Evolutionary conservation across 2,113 vertebrate species (phyloP).

Genomic region (Turnix velox): DNA sequence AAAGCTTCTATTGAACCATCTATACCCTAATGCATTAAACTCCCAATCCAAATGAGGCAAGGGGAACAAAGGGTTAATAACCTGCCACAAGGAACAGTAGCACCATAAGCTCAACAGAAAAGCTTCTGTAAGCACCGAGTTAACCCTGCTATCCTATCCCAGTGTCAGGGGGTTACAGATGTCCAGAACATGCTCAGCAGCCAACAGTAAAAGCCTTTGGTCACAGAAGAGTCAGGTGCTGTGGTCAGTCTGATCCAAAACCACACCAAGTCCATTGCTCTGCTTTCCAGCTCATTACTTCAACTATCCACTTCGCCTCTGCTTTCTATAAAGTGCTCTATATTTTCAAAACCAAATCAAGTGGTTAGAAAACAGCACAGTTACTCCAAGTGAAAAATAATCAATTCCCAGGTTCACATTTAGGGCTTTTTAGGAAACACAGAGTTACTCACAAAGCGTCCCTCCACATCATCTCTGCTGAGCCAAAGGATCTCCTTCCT

Average conservation of each 20-base stretch:
- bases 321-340: background rate
- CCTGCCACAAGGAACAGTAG: background rate
- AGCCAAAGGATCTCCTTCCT: conserved; percentile 18
- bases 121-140: background rate
- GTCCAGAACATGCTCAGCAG: background rate
- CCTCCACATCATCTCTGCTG: conserved; percentile 69
- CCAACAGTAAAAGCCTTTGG: background rate
- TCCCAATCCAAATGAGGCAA: background rate
- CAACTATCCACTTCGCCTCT: background rate
- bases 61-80: background rate
- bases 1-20: background rate
- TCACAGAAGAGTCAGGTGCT: background rate
- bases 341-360: background rate
- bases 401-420: background rate
- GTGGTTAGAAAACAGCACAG: background rate
- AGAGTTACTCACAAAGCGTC: conserved; percentile 63
- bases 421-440: background rate
- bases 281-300: background rate
- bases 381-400: background rate
- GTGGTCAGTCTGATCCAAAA: background rate
- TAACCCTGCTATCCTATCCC: background rate
- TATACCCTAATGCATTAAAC: background rate
- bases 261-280: background rate
- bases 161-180: background rate
- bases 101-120: background rate